A percentile compares a stretch with the other conserved stretches of the same genome.
Evolutionary conservation across 2,888 invertebrate genomes (phyloP).

Genomic region (Anagyrus pseudococci): DNA sequence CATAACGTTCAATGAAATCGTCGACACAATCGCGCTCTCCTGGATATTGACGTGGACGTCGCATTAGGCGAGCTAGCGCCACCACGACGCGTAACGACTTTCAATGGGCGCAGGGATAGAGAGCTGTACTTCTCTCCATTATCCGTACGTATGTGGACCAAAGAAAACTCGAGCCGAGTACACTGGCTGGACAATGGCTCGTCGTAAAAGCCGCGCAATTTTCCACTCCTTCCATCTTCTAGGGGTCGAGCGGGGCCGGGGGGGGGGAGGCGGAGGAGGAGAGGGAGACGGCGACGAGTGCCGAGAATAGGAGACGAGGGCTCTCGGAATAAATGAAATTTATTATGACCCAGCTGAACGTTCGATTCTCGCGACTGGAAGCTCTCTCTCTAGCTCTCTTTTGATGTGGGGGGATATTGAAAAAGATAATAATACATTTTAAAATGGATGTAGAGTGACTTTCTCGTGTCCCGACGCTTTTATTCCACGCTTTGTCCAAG

Average conservation of each 20-base stretch:
- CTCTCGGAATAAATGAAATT: slow-evolving; percentile 48
- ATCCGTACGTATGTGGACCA: slow-evolving; percentile 39
- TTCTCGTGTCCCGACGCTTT: too few relatives aligned
- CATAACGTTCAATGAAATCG: not conserved
- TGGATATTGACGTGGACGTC: slow-evolving; percentile 29
- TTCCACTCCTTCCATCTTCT: slow-evolving; percentile 36
- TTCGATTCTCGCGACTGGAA: slow-evolving; percentile 29
- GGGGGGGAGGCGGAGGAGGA: not conserved
- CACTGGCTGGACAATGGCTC: slow-evolving; percentile 45
- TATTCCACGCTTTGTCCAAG: too few relatives aligned
- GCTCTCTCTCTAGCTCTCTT: slow-evolving; percentile 9
- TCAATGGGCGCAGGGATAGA: slow-evolving; percentile 50
- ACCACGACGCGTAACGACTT: slow-evolving; percentile 48
- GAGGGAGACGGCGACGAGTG: slow-evolving; percentile 42
- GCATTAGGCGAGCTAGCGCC: slow-evolving; percentile 22
- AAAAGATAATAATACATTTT: too few relatives aligned
- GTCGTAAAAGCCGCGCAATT: slow-evolving; percentile 41
- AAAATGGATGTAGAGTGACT: too few relatives aligned
- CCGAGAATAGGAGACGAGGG: slow-evolving; percentile 43
- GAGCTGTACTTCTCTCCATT: too few relatives aligned
- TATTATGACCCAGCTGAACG: slow-evolving; percentile 48
- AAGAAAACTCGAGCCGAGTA: slow-evolving; percentile 40
- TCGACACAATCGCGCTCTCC: not conserved
- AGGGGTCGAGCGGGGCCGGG: not conserved
- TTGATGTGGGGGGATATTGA: slow-evolving; percentile 18